phyloP scores from a whole-genome alignment of 2,113 vertebrate genomes.

The Origma solitaria region DNA sequence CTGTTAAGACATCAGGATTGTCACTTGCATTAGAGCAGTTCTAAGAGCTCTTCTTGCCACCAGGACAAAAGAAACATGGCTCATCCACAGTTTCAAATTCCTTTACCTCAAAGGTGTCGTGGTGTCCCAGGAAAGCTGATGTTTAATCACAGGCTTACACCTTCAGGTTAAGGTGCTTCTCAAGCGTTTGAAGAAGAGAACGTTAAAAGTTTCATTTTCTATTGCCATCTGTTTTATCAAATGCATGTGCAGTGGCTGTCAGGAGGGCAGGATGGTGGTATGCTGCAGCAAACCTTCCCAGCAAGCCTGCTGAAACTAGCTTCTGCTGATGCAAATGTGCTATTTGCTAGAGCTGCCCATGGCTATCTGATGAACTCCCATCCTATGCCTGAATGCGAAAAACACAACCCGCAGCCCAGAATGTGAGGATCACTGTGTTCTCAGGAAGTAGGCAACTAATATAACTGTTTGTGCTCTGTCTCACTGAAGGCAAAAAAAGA shows the following conservation, averaged over 20 bases:
- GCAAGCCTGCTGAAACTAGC: not conserved
- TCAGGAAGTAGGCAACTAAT: conserved; percentile 61
- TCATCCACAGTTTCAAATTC: not conserved
- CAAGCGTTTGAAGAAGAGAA: not conserved
- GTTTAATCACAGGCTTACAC: not conserved
- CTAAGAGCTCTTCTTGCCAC: not conserved
- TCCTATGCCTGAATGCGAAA: not conserved
- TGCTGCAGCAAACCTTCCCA: not conserved
- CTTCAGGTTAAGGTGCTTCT: not conserved
- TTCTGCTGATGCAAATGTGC: conserved; percentile 30
- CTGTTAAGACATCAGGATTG: not conserved
- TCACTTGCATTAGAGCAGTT: not conserved
- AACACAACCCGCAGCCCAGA: conserved; percentile 40
- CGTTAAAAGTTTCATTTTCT: conserved; percentile 39
- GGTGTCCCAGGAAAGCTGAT: not conserved
- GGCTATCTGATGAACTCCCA: conserved; percentile 54
- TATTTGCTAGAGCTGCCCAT: not conserved
- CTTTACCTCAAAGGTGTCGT: not conserved
- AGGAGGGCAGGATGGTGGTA: not conserved
- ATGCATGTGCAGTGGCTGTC: not conserved
- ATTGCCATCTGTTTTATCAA: not conserved
- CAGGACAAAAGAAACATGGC: not conserved
- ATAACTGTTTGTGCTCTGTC: not conserved
- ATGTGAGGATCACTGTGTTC: conserved; percentile 45
- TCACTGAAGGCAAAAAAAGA: not conserved